These are phyloP conservation scores for Zosterops pallidus DNA, from an alignment of 2,113 vertebrate genomes.

Conservation along the genomic window DNA sequence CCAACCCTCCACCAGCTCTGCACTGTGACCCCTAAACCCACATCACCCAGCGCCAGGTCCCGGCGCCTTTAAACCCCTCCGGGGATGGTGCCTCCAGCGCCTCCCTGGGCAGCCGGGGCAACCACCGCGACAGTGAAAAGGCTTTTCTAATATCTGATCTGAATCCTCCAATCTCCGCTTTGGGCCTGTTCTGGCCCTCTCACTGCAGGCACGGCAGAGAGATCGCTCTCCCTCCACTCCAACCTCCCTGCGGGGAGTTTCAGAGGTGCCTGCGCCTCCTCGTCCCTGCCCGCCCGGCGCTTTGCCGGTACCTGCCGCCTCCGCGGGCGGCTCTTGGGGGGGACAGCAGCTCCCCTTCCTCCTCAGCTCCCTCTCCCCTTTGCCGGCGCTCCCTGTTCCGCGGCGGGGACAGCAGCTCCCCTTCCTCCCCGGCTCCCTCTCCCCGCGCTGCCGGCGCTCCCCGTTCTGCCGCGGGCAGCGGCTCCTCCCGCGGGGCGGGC, in stretches of 20 bases:
- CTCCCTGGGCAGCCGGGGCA: not conserved
- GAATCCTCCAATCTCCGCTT: not conserved
- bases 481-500: not conserved
- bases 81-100: not conserved
- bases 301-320: not conserved
- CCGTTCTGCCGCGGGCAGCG: not conserved
- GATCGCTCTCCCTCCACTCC: not conserved
- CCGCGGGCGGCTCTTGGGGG: not conserved
- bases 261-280: not conserved
- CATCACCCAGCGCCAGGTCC: not conserved
- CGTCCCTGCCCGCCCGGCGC: not conserved
- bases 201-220: not conserved
- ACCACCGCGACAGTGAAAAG: not conserved
- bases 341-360: not conserved
- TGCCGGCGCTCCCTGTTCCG: not conserved
- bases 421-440: fast-evolving
- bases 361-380: fast-evolving
- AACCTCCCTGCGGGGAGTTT: fast-evolving
- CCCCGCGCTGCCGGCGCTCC: not conserved
- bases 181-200: not conserved
- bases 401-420: not conserved
- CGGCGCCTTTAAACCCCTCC: not conserved
- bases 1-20: not conserved
- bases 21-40: not conserved
- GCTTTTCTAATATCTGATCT: no score